Conservation (phyloP, 2,113 vertebrate species). For the Crocuta crocuta region DNA sequence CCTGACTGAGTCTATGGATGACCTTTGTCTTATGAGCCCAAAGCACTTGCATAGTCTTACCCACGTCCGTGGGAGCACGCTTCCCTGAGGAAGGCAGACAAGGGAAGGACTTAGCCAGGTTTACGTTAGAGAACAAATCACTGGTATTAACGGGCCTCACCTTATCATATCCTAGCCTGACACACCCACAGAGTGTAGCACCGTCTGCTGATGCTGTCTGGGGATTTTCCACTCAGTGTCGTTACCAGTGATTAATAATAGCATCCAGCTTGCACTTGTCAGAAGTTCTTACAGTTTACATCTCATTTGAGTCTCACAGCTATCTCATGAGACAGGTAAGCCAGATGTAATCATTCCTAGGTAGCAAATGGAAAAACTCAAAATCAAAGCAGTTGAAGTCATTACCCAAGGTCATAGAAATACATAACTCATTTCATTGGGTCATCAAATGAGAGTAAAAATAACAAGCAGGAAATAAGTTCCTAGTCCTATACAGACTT, state of each 20-base stretch:
- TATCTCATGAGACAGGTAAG: conserved; percentile 18
- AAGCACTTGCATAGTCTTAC: neutral
- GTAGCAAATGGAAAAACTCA: neutral
- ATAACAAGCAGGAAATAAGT: neutral
- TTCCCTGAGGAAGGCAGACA: neutral
- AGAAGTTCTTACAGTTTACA: conserved; percentile 18
- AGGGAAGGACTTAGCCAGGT: neutral
- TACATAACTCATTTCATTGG: conserved; percentile 38
- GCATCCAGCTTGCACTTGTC: conserved; percentile 1
- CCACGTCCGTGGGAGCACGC: rapidly evolving
- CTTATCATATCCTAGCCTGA: neutral
- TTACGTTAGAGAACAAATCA: neutral
- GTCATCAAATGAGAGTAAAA: conserved; percentile 19
- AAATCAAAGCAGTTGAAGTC: conserved; percentile 18
- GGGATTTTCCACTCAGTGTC: neutral
- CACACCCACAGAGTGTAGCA: neutral
- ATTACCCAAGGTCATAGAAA: neutral
- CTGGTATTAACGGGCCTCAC: neutral
- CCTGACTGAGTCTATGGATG: neutral
- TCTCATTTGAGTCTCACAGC: conserved; percentile 35
- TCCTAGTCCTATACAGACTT: neutral
- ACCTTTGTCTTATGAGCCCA: neutral
- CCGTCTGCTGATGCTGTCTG: neutral
- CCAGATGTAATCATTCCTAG: conserved; percentile 2
- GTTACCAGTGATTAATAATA: neutral